These are phyloP conservation scores for Hyperoplus lanceolatus DNA, from an alignment of 2,797 vertebrate genomes.

Conservation along the genomic window DNA sequence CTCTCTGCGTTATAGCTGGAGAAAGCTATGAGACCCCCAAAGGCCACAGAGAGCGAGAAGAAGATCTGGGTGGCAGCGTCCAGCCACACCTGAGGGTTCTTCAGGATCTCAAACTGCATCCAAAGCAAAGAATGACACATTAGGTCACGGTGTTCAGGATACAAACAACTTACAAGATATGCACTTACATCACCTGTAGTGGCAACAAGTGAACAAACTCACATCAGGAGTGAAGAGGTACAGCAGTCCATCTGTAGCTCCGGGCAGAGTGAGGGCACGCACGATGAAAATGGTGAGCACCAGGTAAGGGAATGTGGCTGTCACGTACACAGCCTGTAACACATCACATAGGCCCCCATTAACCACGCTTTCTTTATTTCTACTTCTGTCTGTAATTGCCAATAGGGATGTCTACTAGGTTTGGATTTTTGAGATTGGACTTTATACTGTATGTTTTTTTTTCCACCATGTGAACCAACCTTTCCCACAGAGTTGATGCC, in stretches of 20 bases:
- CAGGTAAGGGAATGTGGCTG: constrained; percentile 90
- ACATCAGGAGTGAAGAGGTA: constrained; percentile 93
- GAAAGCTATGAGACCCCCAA: constrained; percentile 93
- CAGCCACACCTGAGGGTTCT: constrained; percentile 91
- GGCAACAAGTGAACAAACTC: constrained; percentile 66
- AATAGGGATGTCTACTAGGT: background rate
- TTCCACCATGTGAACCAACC: constrained; percentile 76
- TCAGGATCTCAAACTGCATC: constrained; percentile 82
- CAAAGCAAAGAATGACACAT: constrained; percentile 5
- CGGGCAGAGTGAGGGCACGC: constrained; percentile 89
- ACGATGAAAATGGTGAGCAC: constrained; percentile 92
- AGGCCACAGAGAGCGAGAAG: constrained; percentile 93
- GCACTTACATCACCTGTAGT: background rate
- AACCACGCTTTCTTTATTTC: background rate
- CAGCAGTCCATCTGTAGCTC: constrained; percentile 86
- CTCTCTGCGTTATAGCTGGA: constrained; percentile 91
- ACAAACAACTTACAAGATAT: no score
- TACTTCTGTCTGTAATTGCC: no score
- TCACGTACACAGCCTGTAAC: constrained; percentile 91
- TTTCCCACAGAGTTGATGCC: constrained; percentile 93
- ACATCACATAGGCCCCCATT: background rate
- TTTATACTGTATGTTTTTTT: background rate
- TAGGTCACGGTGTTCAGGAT: background rate
- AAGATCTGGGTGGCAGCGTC: constrained; percentile 95
- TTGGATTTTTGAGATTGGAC: background rate